phyloP scores from a whole-genome alignment of 2,113 vertebrate genomes.

The Cephalopholis sonnerati region DNA sequence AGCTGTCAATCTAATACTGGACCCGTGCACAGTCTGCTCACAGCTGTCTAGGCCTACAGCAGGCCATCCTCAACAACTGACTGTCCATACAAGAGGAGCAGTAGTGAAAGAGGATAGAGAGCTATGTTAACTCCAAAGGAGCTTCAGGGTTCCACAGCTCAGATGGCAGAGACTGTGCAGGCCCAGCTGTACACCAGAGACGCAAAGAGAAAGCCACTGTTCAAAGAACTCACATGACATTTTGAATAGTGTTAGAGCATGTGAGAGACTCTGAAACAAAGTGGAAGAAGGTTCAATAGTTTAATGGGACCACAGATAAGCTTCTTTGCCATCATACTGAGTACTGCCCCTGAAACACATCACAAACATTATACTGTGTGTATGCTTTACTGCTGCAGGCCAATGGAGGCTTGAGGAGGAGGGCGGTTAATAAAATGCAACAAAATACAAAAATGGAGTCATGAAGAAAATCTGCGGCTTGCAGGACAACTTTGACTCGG shows the following conservation, averaged over 20 bases:
- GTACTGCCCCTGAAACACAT: no score
- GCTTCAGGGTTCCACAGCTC: background rate
- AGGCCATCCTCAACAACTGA: conserved; percentile 21
- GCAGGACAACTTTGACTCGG: background rate
- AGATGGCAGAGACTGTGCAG: conserved; percentile 5
- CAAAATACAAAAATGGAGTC: background rate
- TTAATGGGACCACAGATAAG: background rate
- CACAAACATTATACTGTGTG: background rate
- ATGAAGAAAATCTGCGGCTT: conserved; percentile 5
- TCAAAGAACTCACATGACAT: conserved; percentile 43
- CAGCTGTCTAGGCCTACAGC: conserved; percentile 28
- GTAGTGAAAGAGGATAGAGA: background rate
- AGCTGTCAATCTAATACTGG: conserved; percentile 28
- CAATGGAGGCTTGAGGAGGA: background rate
- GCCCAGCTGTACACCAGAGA: background rate
- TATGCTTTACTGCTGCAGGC: background rate
- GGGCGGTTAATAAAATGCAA: background rate
- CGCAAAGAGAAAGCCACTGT: conserved; percentile 45
- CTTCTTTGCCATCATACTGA: background rate
- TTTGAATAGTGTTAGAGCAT: background rate
- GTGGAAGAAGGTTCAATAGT: background rate
- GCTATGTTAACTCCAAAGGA: conserved; percentile 4
- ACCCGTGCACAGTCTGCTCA: conserved; percentile 19
- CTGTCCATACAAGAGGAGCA: background rate
- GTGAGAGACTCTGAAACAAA: conserved; percentile 2